Percentiles rank a stretch among this genome's conserved stretches.
Conservation (phyloP, 1,140 invertebrate species). For the Drepana arcuata region DNA sequence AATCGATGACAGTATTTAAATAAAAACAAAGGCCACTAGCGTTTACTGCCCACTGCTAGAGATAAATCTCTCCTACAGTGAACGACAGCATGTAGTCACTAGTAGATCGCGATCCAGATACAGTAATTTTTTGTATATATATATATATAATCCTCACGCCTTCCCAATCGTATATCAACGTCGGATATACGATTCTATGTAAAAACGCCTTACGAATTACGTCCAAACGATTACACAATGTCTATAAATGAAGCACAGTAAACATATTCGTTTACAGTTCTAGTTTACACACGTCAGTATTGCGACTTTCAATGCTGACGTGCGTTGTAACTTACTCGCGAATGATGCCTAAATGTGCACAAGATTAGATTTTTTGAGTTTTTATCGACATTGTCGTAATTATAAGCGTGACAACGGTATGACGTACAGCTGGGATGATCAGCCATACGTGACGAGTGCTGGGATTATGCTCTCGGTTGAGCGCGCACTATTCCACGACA, state of each 20-base stretch:
- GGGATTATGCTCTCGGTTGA: constrained; percentile 40
- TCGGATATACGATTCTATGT: too few relatives aligned
- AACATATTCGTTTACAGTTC: constrained; percentile 28
- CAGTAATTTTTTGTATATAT: too few relatives aligned
- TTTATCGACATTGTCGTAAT: constrained; percentile 26
- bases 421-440: too few relatives aligned
- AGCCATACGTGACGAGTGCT: constrained; percentile 27
- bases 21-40: too few relatives aligned
- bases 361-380: constrained; percentile 48
- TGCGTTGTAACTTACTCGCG: too few relatives aligned
- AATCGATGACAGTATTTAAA: too few relatives aligned
- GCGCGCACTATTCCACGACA: constrained; percentile 27
- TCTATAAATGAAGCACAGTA: constrained; percentile 40
- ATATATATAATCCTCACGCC: too few relatives aligned
- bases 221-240: constrained; percentile 30
- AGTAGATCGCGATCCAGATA: too few relatives aligned
- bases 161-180: too few relatives aligned
- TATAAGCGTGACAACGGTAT: constrained; percentile 48
- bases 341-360: constrained; percentile 43
- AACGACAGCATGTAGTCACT: too few relatives aligned
- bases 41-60: too few relatives aligned
- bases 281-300: constrained; percentile 31
- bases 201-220: constrained; percentile 27
- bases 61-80: too few relatives aligned
- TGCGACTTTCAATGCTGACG: background rate